Percentiles rank a stretch among this genome's conserved stretches.
phyloP scores from a whole-genome alignment of 1,140 invertebrate genomes.

The Psilanteris sp. region DNA sequence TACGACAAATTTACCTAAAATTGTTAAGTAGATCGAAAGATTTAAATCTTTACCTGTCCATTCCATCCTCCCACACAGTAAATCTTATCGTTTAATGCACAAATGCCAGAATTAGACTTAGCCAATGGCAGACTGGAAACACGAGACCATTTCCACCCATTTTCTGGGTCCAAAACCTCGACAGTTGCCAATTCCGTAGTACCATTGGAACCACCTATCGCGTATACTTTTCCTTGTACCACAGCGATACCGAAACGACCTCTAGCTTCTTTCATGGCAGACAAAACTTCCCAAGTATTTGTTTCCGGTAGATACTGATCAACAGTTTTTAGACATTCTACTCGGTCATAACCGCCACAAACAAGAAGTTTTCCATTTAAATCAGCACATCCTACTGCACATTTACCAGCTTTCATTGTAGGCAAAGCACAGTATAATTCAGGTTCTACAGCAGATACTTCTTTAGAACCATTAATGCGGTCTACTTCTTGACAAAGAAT shows the following conservation, averaged over 20 bases:
- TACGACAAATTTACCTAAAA: too few relatives aligned
- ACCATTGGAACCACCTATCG: constrained; percentile 90
- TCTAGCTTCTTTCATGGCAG: constrained; percentile 85
- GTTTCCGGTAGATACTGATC: constrained; percentile 86
- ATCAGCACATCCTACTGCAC: constrained; percentile 87
- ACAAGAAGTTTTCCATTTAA: constrained; percentile 85
- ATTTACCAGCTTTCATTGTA: constrained; percentile 85
- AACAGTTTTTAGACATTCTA: constrained; percentile 88
- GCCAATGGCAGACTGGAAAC: constrained; percentile 84
- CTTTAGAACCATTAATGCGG: constrained; percentile 57
- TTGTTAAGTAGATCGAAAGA: too few relatives aligned
- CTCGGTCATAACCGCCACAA: constrained; percentile 92
- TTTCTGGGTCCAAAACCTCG: constrained; percentile 82
- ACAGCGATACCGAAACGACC: constrained; percentile 88
- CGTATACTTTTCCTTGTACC: constrained; percentile 85
- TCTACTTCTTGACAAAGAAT: constrained; percentile 73
- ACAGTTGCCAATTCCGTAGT: constrained; percentile 85
- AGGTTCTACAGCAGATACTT: constrained; percentile 72
- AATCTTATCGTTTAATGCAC: constrained; percentile 84
- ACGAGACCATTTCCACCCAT: constrained; percentile 82
- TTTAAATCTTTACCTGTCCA: constrained; percentile 80
- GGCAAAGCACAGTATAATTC: constrained; percentile 83
- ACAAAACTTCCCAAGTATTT: constrained; percentile 85
- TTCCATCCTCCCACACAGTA: constrained; percentile 91
- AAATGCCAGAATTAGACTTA: constrained; percentile 87